Evolutionary conservation across 1,140 invertebrate species (phyloP).

Genomic region (Atta cephalotes): DNA sequence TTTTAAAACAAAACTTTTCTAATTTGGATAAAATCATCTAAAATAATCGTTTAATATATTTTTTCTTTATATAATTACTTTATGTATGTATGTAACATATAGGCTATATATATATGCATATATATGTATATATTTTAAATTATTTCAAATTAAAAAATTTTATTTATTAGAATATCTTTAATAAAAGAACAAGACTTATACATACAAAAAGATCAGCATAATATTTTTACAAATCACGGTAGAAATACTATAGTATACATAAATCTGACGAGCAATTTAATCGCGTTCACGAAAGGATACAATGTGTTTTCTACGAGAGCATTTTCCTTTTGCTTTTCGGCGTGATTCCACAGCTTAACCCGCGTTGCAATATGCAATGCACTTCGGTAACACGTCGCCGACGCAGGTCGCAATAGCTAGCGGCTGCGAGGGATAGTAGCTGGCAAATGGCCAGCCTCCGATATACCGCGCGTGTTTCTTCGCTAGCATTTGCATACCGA

Average conservation of each 20-base stretch:
- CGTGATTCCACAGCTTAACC: constrained; percentile 48
- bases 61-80: not conserved
- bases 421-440: constrained; percentile 71
- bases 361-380: constrained; percentile 62
- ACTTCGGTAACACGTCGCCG: constrained; percentile 64
- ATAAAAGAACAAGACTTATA: not conserved
- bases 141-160: not conserved
- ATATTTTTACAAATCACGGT: not conserved
- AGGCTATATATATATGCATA: not conserved
- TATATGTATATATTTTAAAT: not conserved
- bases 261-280: constrained; percentile 31
- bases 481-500: constrained; percentile 79
- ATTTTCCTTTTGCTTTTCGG: constrained; percentile 41
- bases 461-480: constrained; percentile 81
- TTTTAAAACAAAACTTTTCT: too few species aligned
- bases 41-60: not conserved
- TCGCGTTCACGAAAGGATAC: constrained; percentile 2
- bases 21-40: too few species aligned
- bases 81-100: not conserved
- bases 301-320: not conserved
- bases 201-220: not conserved
- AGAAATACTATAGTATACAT: not conserved
- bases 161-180: not conserved
- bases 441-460: constrained; percentile 79
- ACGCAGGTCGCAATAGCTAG: constrained; percentile 57